Evolutionary conservation across 1,140 invertebrate genomes (phyloP), one percentile per base, ranked within the genome.

Genomic region (Drosophila dunni): DNA sequence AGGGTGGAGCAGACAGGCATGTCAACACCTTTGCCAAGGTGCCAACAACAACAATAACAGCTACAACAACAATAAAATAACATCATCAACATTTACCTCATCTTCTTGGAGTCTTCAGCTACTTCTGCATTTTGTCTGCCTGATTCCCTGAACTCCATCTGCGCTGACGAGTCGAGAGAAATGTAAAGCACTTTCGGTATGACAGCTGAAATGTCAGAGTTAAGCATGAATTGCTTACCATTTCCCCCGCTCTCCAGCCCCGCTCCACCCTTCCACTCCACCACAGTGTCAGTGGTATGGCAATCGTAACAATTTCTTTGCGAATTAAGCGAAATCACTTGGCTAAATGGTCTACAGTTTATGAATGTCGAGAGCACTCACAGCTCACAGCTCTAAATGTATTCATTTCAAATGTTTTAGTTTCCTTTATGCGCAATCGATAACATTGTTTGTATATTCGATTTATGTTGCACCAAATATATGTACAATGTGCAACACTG

Each of bases 161-260:
- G 54, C 17, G 66, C 46, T 50, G 76, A 62, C 17, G 38, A 54
- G 40, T 8, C 15, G 57, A 78, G 74, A 81, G 78, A 84, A 89
- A 89, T 90, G 84, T 81, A 75, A 89, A 85, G 77, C 85, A 89
- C 85, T 89, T 84, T 84, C 51, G 85, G 84, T 79, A 89, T 89
- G 84, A 89, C 84, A 89, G 81, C 78, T 84, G 81, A 89, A 88
- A 84, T 88, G 84, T 78, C 84, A 88, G 24, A 29, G 84, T 88
- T 84, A 78, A 81, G 79, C 83, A 83, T 80, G 79, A 83, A 78
- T 83, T 83, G n/a, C 34, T 54, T 51, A 7, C 5, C 24, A n/a
- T 34, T 29, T 17, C 42, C 13, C 13, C 2, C 8, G 13, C 53
- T 46, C 13, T 34, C 17, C 13, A 17, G 8, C n/a, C 6, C 10